These are phyloP conservation scores for Eclectus roratus DNA, from an alignment of 2,113 vertebrate genomes.

Conservation along the genomic window DNA sequence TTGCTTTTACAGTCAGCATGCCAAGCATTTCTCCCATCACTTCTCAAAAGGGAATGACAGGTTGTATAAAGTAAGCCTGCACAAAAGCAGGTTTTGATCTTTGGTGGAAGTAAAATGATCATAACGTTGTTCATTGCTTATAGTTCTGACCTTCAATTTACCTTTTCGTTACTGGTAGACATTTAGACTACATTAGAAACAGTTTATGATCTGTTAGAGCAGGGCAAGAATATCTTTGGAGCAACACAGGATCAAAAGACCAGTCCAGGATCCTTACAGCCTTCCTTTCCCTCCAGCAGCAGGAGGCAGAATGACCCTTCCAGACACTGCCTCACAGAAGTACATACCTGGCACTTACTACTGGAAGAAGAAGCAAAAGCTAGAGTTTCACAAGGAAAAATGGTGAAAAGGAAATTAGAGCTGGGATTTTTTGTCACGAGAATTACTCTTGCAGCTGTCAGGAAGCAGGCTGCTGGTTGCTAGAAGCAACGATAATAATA, in stretches of 20 bases:
- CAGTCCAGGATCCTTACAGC: rapidly evolving
- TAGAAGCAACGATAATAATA: constrained; percentile 1
- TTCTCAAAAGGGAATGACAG: constrained; percentile 9
- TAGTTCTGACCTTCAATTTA: background rate
- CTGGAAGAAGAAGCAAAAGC: background rate
- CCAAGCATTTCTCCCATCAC: background rate
- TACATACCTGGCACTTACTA: background rate
- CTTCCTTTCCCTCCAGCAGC: background rate
- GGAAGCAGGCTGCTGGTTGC: constrained; percentile 35
- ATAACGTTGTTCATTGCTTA: background rate
- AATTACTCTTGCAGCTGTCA: constrained; percentile 15
- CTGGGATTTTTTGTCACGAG: constrained; percentile 18
- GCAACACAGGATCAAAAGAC: background rate
- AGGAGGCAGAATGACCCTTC: background rate
- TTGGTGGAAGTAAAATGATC: background rate
- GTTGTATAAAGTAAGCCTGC: background rate
- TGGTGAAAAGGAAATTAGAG: background rate
- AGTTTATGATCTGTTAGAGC: background rate
- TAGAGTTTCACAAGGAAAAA: background rate
- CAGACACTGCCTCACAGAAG: background rate
- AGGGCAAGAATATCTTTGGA: background rate
- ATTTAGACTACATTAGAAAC: background rate
- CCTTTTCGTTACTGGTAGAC: background rate
- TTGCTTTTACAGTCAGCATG: constrained; percentile 13
- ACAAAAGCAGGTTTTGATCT: background rate